phyloP scores from a whole-genome alignment of 2,888 invertebrate species.

The Lissocephala sabroskyi region DNA sequence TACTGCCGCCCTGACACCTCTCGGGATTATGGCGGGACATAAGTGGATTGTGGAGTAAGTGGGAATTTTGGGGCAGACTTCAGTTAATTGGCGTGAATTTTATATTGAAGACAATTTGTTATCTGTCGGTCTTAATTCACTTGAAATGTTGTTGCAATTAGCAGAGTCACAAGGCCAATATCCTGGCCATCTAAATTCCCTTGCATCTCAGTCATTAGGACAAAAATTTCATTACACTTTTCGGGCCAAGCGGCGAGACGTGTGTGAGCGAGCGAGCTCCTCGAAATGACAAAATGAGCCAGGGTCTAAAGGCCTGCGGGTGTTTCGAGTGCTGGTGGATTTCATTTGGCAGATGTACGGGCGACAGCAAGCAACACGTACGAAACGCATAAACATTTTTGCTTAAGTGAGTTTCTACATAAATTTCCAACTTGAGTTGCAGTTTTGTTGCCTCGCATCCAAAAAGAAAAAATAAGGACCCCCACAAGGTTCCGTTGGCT shows the following conservation, averaged over 20 bases:
- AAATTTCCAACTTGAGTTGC: slow-evolving; percentile 64
- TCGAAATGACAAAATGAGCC: slow-evolving; percentile 51
- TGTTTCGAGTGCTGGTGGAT: no score
- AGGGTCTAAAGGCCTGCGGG: neutral
- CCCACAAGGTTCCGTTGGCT: no score
- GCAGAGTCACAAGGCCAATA: slow-evolving; percentile 22
- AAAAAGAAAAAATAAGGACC: neutral
- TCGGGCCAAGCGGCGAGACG: slow-evolving; percentile 20
- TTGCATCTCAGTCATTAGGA: slow-evolving; percentile 54
- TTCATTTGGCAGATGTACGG: slow-evolving; percentile 2
- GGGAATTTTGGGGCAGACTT: no score
- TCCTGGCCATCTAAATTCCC: slow-evolving; percentile 40
- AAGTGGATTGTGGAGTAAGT: no score
- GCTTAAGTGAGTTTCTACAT: slow-evolving; percentile 69
- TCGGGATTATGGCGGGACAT: no score
- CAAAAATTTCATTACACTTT: slow-evolving; percentile 58
- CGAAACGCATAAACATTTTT: slow-evolving; percentile 69
- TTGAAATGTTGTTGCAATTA: slow-evolving; percentile 51
- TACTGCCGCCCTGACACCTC: slow-evolving; percentile 26
- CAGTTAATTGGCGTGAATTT: no score
- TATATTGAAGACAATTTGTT: neutral
- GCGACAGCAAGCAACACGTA: slow-evolving; percentile 60
- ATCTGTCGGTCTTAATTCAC: slow-evolving; percentile 17
- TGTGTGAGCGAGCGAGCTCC: slow-evolving; percentile 33
- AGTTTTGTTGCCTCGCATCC: slow-evolving; percentile 22